Evolutionary conservation across 2,113 vertebrate species (phyloP), one percentile per base, ranked within the genome.

Genomic region (Lanius collurio): DNA sequence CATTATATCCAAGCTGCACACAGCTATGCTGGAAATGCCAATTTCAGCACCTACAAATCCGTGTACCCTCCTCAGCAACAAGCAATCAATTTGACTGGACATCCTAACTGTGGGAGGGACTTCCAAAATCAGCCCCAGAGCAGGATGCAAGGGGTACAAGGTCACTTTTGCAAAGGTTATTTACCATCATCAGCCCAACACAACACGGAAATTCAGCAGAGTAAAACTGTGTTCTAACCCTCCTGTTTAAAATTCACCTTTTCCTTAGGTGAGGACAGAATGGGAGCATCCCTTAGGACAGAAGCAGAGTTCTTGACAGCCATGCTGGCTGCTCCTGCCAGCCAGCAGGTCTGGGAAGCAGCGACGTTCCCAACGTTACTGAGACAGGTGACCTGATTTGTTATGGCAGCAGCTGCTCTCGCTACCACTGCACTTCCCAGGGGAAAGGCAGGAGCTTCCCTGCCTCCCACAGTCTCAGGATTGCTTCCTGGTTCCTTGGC

Each of bases 341-440:
- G 14, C 42, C 33, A 0, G 39, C 41, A 69, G 49, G 26, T 44
- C 35, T 27, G 35, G 70, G 27, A 39, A 90, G 78, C 53, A 56
- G 75, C 1, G 0, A 59, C 2, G 0, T 30, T 77, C 33, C 11
- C 41, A 44, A 3, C 0, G 1, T 53, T 65, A 39, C 1, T 6
- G n/a, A 59, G 37, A 65, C 59, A 89, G 80, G 60, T 65, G 75
- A 92, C 63, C 94, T 73, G 90, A 86, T 86, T 80, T 52, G 6
- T 46, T 31, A 35, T 6, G 14, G 88, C 90, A 92, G 76, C 90
- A 47, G 46, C 68, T 64, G 64, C 68, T 74, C 71, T 10, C 17
- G 6, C 59, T 14, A 56, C 41, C 46, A 19, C 53, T 41, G 84
- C 31, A 3, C 70, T 65, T 37, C 88, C 64, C 68, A 46, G n/a